A percentile compares a stretch with the other conserved stretches of the same genome.
Conservation (phyloP, 2,888 invertebrate genomes). For the Dichetophora obliterata region DNA sequence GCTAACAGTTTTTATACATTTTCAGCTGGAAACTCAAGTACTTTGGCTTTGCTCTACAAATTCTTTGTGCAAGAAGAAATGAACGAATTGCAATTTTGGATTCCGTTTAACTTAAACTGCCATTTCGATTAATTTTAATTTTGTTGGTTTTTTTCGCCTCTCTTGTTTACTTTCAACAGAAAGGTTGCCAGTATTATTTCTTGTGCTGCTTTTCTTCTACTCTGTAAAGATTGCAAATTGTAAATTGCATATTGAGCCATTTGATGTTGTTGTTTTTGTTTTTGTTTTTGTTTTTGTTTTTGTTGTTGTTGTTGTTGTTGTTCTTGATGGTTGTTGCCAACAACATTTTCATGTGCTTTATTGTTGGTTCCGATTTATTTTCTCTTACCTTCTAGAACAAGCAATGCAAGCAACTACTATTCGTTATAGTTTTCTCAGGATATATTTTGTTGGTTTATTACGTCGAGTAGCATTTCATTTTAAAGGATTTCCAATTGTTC, state of each 20-base stretch:
- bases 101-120: background rate
- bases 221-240: background rate
- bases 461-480: slow-evolving; percentile 60
- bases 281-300: no score
- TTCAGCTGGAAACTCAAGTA: no score
- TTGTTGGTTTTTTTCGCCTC: background rate
- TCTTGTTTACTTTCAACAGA: background rate
- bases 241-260: background rate
- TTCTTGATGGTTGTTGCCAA: background rate
- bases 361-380: slow-evolving; percentile 14
- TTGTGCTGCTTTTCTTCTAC: background rate
- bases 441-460: slow-evolving; percentile 59
- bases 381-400: background rate
- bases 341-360: background rate
- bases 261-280: background rate
- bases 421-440: background rate
- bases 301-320: slow-evolving; percentile 16
- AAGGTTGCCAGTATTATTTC: background rate
- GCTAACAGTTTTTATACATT: no score
- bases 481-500: slow-evolving; percentile 60
- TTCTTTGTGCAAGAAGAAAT: no score
- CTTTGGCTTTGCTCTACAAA: no score
- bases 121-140: background rate
- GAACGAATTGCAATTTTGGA: background rate
- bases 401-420: background rate